Base-by-base conservation (phyloP, 2,888 invertebrate species). In the Plagodis dolabraria region DNA sequence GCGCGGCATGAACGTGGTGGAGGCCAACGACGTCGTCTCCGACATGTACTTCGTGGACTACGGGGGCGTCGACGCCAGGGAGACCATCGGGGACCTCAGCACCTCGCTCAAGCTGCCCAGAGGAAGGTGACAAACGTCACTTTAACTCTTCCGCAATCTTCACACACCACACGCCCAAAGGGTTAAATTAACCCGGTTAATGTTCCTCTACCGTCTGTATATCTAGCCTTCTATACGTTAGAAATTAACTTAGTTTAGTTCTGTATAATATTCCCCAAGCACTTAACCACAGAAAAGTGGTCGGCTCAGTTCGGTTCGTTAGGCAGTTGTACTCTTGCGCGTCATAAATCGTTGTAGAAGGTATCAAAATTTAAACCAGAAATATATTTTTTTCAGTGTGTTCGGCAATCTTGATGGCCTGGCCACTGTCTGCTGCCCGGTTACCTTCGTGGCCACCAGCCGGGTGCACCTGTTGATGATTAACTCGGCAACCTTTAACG, bases 11-110 rank as follows among this genome's bases (percentile, higher is more conserved):
- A 68, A 61, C 7, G 66, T 90, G 35, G 72, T 88, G 0, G 74
- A 81, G 33, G 59, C 63, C 5, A 75, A 85, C 59, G 89, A 90
- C 66, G 77, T 90, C 53, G 80, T 87, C 42, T 54, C 68, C 2
- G 72, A 84, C 58, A 74, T 90, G 63, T 90, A 80, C 71, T 77
- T 90, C 40, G 77, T 90, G 7, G 86, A 85, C 72, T 77, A 79
- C 40, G 90, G 90, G 5, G 71, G 69, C 5, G 77, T 89, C 0
- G 72, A 80, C 12, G 63, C 83, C 6, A 69, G 69, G 43, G 62
- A 67, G n/a, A 53, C 60, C 2, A 53, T 33, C 0, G 68, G 60
- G 0, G 70, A 72, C 0, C 42, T 59, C 35, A 62, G 53, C 46
- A 51, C 59, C 0, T 11, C 74, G 7, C 54, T 73, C n/a, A 75